Conservation (phyloP, 1,140 invertebrate genomes). For the Paralvinella palmiformis region DNA sequence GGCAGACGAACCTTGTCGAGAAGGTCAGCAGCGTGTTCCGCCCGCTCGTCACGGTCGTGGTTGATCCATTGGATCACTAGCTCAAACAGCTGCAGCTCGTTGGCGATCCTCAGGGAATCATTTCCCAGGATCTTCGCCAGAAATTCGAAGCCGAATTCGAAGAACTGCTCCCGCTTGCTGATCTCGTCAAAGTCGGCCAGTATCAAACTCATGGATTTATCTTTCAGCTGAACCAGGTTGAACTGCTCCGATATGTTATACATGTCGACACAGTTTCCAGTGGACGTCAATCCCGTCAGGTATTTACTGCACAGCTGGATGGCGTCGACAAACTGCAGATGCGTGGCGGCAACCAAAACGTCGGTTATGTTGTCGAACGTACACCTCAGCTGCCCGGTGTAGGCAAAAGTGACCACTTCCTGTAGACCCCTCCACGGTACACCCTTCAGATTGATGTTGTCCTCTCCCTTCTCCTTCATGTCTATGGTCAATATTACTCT, state of each 20-base stretch:
- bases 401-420: slow-evolving; percentile 2
- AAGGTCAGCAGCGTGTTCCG: background rate
- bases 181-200: slow-evolving; percentile 6
- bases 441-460: background rate
- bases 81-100: slow-evolving; percentile 1
- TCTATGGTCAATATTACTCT: background rate
- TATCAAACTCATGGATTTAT: background rate
- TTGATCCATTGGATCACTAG: background rate
- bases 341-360: background rate
- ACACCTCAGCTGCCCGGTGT: slow-evolving; percentile 4
- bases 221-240: background rate
- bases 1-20: background rate
- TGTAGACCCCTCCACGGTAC: background rate
- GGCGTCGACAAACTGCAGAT: slow-evolving; percentile 4
- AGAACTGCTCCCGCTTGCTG: background rate
- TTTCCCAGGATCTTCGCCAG: background rate
- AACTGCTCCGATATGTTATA: slow-evolving; percentile 11
- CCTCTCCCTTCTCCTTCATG: background rate
- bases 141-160: background rate
- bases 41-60: background rate
- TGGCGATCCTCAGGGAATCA: background rate
- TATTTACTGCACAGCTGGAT: background rate
- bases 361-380: background rate
- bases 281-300: background rate
- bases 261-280: slow-evolving; percentile 4